Evolutionary conservation across 1,140 invertebrate genomes (phyloP).

Genomic region (Scaptomyza montana): DNA sequence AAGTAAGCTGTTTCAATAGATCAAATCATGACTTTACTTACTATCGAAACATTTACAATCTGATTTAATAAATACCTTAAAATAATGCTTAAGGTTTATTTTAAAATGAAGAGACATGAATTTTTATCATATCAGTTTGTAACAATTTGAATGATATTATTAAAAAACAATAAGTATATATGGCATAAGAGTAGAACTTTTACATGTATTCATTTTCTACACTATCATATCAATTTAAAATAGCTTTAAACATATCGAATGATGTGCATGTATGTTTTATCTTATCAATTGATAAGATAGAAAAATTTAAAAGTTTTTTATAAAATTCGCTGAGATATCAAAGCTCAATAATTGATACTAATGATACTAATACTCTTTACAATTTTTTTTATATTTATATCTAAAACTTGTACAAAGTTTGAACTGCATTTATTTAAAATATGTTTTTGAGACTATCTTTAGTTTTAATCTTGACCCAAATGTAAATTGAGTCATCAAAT

Average conservation of each 20-base stretch:
- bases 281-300: conserved; percentile 38
- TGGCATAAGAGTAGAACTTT: neutral
- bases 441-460: neutral
- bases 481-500: conserved; percentile 54
- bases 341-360: conserved; percentile 14
- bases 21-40: conserved; percentile 4
- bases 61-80: neutral
- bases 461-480: conserved; percentile 30
- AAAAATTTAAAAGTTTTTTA: conserved; percentile 10
- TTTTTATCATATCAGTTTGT: conserved; percentile 4
- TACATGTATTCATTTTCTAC: conserved; percentile 15
- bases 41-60: too few species aligned
- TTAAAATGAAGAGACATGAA: neutral
- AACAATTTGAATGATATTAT: neutral
- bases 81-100: neutral
- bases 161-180: neutral
- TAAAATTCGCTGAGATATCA: conserved; percentile 5
- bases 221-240: conserved; percentile 3
- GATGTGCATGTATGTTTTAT: conserved; percentile 4
- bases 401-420: neutral
- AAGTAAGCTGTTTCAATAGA: too few species aligned
- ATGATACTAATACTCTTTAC: conserved; percentile 6
- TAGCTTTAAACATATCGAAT: neutral
- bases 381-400: conserved; percentile 1
- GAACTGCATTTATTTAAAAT: neutral